Percentiles rank a stretch among this genome's conserved stretches.
phyloP scores from a whole-genome alignment of 1,140 invertebrate genomes.

The Drepana arcuata region DNA sequence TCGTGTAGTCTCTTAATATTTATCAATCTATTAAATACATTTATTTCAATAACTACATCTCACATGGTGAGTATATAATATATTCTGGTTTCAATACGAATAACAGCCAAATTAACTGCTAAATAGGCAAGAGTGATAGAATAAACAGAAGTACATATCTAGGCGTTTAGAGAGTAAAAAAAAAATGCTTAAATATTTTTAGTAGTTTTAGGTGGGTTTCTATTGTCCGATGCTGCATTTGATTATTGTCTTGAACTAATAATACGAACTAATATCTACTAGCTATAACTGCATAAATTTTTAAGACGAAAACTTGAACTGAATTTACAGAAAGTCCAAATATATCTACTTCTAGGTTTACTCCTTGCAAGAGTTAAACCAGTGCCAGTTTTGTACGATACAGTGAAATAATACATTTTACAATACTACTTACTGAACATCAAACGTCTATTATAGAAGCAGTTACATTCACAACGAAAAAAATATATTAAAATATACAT shows the following conservation, averaged over 20 bases:
- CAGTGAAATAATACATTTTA: conserved; percentile 1
- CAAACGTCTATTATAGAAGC: conserved; percentile 24
- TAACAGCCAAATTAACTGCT: too few relatives aligned
- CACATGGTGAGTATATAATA: too few relatives aligned
- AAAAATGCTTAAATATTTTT: too few relatives aligned
- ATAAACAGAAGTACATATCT: too few relatives aligned
- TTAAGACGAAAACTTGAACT: conserved; percentile 22
- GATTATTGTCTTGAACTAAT: conserved; percentile 24
- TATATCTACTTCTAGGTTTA: conserved; percentile 24
- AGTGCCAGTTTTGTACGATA: conserved; percentile 26
- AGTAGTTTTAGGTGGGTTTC: conserved; percentile 42
- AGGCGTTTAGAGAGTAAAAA: too few relatives aligned
- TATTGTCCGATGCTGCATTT: conserved; percentile 39
- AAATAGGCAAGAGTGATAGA: too few relatives aligned
- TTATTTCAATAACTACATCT: too few relatives aligned
- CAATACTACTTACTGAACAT: too few relatives aligned
- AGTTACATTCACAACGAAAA: conserved; percentile 47
- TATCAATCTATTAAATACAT: too few relatives aligned
- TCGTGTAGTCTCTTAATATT: too few relatives aligned
- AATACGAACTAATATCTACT: conserved; percentile 22
- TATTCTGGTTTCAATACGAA: too few relatives aligned
- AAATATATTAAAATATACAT: conserved; percentile 49
- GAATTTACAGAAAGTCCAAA: conserved; percentile 23
- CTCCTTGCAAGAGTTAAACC: conserved; percentile 34
- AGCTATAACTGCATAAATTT: conserved; percentile 32